Evolutionary conservation across 2,888 invertebrate species (phyloP), one percentile per base, ranked within the genome.

Genomic region (Dasypolia templi): DNA sequence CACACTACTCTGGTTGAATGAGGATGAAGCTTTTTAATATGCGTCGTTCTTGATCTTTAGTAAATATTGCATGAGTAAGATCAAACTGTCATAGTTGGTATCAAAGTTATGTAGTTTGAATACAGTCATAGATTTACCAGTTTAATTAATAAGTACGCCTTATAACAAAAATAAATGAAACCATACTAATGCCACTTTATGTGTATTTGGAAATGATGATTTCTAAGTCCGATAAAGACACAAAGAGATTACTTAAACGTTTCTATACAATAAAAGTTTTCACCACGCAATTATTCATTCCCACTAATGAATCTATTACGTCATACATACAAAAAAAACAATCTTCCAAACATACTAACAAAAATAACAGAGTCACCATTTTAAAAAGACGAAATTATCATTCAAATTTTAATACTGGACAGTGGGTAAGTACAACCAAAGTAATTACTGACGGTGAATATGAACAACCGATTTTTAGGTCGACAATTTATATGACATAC

Each of bases 401-500:
- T 91, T 89, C 89, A 92, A 92, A 93, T 93, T 92, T 93, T 92
- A 92, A 92, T 91, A 82, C 91, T 90, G 88, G 87, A 88, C 89
- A 88, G 92, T 76, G 55, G 59, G 39, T 76, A 61, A 46, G 32
- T 67, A 76, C 72, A 76, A 58, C 77, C 51, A 35, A 77, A 77
- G 79, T 94, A 95, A 95, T 95, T 95, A 95, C 92, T 89, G 89
- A 90, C 91, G 85, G 93, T 94, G 94, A 93, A 94, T 94, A 89
- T 90, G 94, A 93, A 95, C 94, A 95, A 95, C 92, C 87, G 91
- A 93, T 92, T 92, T 92, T 88, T 93, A 93, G 93, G 93, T 94
- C 94, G 92, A 95, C 93, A 92, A 94, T 95, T 95, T 94, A 95
- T 93, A 94, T 93, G 94, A 94, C 94, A 95, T 91, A 92, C 91